A percentile compares a stretch with the other conserved stretches of the same genome.
Evolutionary conservation across 2,888 invertebrate species (phyloP).

Genomic region (Leptopilina syphax): DNA sequence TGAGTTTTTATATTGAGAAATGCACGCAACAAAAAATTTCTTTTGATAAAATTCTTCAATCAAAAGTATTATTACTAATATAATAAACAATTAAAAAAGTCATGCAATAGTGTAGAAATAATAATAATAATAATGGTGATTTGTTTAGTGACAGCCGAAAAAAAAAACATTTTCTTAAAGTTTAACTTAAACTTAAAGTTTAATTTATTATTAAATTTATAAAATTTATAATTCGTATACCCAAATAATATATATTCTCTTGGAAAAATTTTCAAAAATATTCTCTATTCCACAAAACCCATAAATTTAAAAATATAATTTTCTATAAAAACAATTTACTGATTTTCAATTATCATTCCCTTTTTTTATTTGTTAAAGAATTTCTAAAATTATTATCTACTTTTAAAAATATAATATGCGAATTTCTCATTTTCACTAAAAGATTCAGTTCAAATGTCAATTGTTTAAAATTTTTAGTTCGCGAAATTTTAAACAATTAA

Average conservation of each 20-base stretch:
- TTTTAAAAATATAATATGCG: background rate
- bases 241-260: no score
- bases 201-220: no score
- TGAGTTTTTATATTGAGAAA: slow-evolving; percentile 5
- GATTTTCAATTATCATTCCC: no score
- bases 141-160: slow-evolving; percentile 4
- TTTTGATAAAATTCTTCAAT: background rate
- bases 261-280: no score
- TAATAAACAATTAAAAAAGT: slow-evolving; percentile 27
- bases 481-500: slow-evolving; percentile 11
- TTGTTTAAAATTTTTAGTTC: background rate
- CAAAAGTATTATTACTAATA: background rate
- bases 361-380: background rate
- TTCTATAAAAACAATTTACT: no score
- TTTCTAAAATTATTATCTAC: background rate
- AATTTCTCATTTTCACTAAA: background rate
- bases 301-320: no score
- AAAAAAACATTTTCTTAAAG: background rate
- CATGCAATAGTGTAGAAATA: slow-evolving; percentile 24
- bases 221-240: no score
- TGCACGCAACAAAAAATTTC: background rate
- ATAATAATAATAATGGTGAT: background rate
- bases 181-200: no score
- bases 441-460: background rate
- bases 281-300: no score